A percentile compares a stretch with the other conserved stretches of the same genome.
These are phyloP conservation scores for Geotrupes spiniger DNA, from an alignment of 2,888 invertebrate genomes.

Conservation along the genomic window DNA sequence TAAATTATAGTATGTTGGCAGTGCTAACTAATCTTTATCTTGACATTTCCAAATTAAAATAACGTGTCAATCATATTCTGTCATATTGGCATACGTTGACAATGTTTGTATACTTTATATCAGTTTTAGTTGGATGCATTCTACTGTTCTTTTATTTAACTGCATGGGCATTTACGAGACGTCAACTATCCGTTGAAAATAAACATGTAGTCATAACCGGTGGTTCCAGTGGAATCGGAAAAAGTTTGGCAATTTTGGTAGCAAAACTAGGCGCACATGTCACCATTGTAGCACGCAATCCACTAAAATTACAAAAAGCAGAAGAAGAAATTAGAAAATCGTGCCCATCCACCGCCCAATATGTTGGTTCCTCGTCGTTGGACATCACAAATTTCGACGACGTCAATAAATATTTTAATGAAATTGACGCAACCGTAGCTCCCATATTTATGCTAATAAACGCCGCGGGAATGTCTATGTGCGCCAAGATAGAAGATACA, in stretches of 20 bases:
- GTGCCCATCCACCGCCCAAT: slow-evolving; percentile 53
- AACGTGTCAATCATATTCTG: no score
- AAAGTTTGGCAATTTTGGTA: slow-evolving; percentile 74
- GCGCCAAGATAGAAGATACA: slow-evolving; percentile 78
- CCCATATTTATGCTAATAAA: slow-evolving; percentile 89
- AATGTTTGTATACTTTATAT: no score
- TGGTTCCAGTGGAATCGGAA: slow-evolving; percentile 95
- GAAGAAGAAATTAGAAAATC: slow-evolving; percentile 57
- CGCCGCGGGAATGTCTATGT: slow-evolving; percentile 86
- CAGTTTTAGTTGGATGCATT: no score
- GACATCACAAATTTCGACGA: slow-evolving; percentile 58
- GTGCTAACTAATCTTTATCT: no score
- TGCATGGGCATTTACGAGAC: background rate
- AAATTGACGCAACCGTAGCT: slow-evolving; percentile 69
- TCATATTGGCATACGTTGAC: no score
- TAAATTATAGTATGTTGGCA: no score
- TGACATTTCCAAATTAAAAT: no score
- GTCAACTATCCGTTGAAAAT: slow-evolving; percentile 33
- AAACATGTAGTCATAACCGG: slow-evolving; percentile 80
- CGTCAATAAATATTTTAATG: slow-evolving; percentile 52
- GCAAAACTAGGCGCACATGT: slow-evolving; percentile 82
- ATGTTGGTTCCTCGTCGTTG: slow-evolving; percentile 62
- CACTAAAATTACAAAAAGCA: slow-evolving; percentile 63
- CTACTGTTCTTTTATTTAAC: background rate
- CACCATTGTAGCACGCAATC: slow-evolving; percentile 84